phyloP scores from a whole-genome alignment of 1,140 invertebrate genomes.

The Thaumatotibia leucotreta region DNA sequence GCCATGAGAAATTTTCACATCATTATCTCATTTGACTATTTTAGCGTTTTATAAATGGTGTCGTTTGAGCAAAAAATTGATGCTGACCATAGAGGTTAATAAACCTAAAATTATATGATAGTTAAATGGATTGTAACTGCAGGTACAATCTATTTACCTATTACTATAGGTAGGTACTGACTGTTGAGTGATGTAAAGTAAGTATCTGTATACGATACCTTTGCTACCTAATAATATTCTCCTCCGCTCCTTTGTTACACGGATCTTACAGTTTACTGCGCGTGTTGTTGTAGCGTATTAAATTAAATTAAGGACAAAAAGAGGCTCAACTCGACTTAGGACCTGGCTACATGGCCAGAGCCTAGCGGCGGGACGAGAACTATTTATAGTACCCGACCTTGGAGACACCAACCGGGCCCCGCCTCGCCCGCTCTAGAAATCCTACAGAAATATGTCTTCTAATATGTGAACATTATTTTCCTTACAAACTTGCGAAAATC shows the following conservation, averaged over 20 bases:
- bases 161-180: too few species aligned
- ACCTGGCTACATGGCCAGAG: not conserved
- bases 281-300: not conserved
- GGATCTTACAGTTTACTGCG: not conserved
- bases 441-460: conserved; percentile 2
- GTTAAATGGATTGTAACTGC: not conserved
- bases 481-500: not conserved
- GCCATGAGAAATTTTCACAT: not conserved
- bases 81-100: conserved; percentile 1
- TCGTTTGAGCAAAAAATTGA: not conserved
- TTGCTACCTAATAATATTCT: not conserved
- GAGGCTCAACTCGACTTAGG: not conserved
- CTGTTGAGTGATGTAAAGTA: not conserved
- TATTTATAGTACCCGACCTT: conserved; percentile 9
- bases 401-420: not conserved
- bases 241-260: not conserved
- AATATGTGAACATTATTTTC: not conserved
- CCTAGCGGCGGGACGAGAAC: not conserved
- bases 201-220: too few species aligned
- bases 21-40: not conserved
- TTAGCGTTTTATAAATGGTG: not conserved
- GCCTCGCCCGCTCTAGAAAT: conserved; percentile 5
- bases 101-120: not conserved
- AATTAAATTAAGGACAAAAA: conserved; percentile 4
- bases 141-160: too few species aligned